Conservation (phyloP, 2,797 vertebrate genomes). For the Podarcis siculus region DNA sequence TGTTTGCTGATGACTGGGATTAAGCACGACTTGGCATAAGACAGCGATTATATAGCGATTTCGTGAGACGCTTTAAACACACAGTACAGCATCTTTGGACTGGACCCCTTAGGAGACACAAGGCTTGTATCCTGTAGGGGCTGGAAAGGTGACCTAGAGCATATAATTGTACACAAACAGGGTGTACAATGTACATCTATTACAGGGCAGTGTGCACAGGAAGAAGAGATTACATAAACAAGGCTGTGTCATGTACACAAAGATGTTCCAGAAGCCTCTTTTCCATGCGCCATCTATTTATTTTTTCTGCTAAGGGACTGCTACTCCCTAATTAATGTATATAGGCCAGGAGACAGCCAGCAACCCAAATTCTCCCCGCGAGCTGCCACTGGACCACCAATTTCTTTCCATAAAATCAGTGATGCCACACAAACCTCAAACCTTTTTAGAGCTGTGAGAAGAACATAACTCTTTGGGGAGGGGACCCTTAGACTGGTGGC, state of each 20-base stretch:
- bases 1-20: background rate
- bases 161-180: background rate
- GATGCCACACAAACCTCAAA: background rate
- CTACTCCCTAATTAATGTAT: background rate
- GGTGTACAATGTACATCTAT: background rate
- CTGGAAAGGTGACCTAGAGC: background rate
- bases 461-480: too few species aligned
- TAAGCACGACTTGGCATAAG: constrained; percentile 5
- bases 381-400: background rate
- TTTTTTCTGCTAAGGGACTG: constrained; percentile 3
- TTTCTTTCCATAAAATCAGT: background rate
- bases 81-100: background rate
- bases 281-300: background rate
- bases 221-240: background rate
- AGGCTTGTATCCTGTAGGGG: background rate
- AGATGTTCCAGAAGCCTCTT: background rate
- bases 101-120: background rate
- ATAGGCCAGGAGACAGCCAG: background rate
- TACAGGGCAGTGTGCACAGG: background rate
- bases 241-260: background rate
- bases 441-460: too few species aligned
- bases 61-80: background rate
- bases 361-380: background rate
- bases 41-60: background rate
- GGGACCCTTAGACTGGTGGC: too few species aligned